These are phyloP conservation scores for Arremon brunneinucha DNA, from an alignment of 2,797 vertebrate genomes.

Conservation along the genomic window DNA sequence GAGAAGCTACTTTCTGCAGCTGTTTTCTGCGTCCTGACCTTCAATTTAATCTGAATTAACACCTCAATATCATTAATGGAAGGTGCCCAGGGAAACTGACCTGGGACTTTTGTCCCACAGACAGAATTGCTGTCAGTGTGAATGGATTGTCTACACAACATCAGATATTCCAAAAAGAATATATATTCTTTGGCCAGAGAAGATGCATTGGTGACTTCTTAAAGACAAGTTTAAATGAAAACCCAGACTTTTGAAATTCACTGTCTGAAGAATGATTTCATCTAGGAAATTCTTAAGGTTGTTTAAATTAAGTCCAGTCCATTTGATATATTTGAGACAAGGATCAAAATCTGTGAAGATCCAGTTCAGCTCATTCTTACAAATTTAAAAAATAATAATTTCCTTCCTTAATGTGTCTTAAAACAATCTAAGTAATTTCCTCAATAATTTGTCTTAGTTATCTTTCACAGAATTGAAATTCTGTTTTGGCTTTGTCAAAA, in stretches of 20 bases:
- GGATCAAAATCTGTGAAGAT: not conserved
- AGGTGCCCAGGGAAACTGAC: not conserved
- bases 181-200: not conserved
- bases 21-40: not conserved
- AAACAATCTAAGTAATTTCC: not conserved
- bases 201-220: not conserved
- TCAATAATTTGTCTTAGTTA: not conserved
- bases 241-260: not conserved
- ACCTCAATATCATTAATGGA: not conserved
- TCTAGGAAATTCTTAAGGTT: not conserved
- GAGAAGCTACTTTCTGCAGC: not conserved
- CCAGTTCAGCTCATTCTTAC: not conserved
- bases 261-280: not conserved
- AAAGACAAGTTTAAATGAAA: not conserved
- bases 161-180: not conserved
- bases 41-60: not conserved
- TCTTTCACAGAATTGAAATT: not conserved
- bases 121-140: not conserved
- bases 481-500: not conserved
- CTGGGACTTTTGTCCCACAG: not conserved
- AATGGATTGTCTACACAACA: no score
- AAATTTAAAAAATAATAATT: not conserved
- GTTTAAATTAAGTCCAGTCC: not conserved
- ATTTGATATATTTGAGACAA: not conserved
- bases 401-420: not conserved